A percentile compares a stretch with the other conserved stretches of the same genome.
These are phyloP conservation scores for Clupea harengus DNA, from an alignment of 2,113 vertebrate genomes.

Conservation along the genomic window DNA sequence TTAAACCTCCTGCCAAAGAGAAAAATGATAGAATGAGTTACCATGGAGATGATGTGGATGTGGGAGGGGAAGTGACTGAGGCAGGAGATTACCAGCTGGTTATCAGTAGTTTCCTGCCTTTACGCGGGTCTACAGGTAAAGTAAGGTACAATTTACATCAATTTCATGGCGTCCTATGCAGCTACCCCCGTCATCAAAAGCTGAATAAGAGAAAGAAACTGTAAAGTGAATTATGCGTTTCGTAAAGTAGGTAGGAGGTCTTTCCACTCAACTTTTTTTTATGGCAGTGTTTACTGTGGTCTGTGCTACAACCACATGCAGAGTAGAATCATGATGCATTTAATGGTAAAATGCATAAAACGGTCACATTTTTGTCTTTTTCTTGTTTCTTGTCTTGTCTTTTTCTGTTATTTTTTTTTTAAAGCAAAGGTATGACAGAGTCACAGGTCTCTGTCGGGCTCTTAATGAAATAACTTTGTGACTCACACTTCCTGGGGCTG, in stretches of 20 bases:
- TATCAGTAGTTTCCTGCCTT: no score
- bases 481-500: background rate
- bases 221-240: background rate
- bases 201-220: background rate
- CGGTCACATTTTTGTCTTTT: no score
- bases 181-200: background rate
- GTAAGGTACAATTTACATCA: background rate
- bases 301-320: background rate
- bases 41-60: conserved; percentile 31
- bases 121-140: background rate
- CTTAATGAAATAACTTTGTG: conserved; percentile 8
- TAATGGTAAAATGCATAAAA: no score
- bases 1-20: background rate
- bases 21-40: background rate
- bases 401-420: background rate
- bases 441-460: background rate
- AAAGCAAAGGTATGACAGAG: conserved; percentile 2
- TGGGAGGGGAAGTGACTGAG: background rate
- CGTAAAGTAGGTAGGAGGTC: background rate
- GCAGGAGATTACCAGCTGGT: no score
- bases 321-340: background rate
- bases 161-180: background rate
- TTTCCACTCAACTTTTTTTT: background rate
- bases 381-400: no score
- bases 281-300: background rate